A percentile compares a stretch with the other conserved stretches of the same genome.
Evolutionary conservation across 1,140 invertebrate species (phyloP).

Genomic region (Druon quercuslanigerum): DNA sequence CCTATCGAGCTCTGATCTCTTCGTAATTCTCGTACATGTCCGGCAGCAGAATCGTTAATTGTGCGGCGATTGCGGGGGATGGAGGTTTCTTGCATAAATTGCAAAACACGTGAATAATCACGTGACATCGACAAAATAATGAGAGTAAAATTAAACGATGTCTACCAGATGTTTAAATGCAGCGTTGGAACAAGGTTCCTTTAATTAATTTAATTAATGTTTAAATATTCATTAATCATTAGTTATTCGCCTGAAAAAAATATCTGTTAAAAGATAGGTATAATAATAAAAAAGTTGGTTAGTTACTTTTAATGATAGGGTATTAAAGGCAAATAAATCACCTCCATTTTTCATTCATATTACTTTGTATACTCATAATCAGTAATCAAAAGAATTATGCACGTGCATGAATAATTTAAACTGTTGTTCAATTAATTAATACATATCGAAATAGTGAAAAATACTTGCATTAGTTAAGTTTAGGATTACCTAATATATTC

Average conservation of each 20-base stretch:
- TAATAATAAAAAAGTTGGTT: neutral
- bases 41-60: slow-evolving; percentile 24
- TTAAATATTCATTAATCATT: slow-evolving; percentile 30
- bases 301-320: neutral
- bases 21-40: slow-evolving; percentile 13
- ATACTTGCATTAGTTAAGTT: too few species aligned
- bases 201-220: slow-evolving; percentile 38
- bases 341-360: too few species aligned
- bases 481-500: too few species aligned
- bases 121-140: slow-evolving; percentile 30
- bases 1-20: slow-evolving; percentile 30
- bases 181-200: slow-evolving; percentile 23
- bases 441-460: too few species aligned
- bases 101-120: slow-evolving; percentile 30
- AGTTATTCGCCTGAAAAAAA: slow-evolving; percentile 6
- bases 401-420: neutral
- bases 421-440: too few species aligned
- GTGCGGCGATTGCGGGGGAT: slow-evolving; percentile 25
- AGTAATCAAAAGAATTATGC: neutral
- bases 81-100: slow-evolving; percentile 29
- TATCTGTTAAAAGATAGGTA: neutral
- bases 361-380: too few species aligned
- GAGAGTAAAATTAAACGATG: slow-evolving; percentile 28
- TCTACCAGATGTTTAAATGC: slow-evolving; percentile 18
- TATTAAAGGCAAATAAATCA: too few species aligned